These are phyloP conservation scores for Pseudochirops corinnae DNA, from an alignment of 2,797 vertebrate species.

Conservation along the genomic window DNA sequence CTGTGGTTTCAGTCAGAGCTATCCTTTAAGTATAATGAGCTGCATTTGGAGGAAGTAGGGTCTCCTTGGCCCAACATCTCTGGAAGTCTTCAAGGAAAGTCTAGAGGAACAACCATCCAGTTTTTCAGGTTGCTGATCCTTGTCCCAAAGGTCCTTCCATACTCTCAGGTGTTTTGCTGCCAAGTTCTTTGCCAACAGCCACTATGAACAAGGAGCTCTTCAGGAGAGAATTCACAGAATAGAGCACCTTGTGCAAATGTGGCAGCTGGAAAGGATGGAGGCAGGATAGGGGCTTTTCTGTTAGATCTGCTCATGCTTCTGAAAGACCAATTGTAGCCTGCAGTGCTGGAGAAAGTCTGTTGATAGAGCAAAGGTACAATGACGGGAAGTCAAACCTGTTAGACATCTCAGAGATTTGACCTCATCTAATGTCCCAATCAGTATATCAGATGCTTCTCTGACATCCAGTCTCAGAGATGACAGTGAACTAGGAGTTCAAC, in stretches of 20 bases:
- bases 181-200: not conserved
- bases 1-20: slow-evolving; percentile 5
- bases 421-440: not conserved
- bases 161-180: not conserved
- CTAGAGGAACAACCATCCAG: not conserved
- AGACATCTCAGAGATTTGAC: not conserved
- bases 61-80: not conserved
- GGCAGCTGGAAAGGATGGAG: slow-evolving; percentile 1
- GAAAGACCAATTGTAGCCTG: not conserved
- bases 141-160: slow-evolving; percentile 10
- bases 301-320: slow-evolving; percentile 6
- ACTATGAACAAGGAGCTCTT: slow-evolving; percentile 7
- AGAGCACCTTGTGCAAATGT: slow-evolving; percentile 13
- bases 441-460: not conserved
- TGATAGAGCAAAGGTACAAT: not conserved
- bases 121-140: slow-evolving; percentile 3
- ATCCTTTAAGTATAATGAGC: not conserved
- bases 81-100: slow-evolving; percentile 6
- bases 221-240: slow-evolving; percentile 8
- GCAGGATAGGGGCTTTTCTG: slow-evolving; percentile 3
- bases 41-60: not conserved
- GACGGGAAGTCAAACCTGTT: not conserved
- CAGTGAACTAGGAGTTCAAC: not conserved
- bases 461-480: not conserved
- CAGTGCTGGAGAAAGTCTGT: not conserved